A percentile compares a stretch with the other conserved stretches of the same genome.
Conservation (phyloP, 2,113 vertebrate species). For the Heterotilapia buettikoferi region DNA sequence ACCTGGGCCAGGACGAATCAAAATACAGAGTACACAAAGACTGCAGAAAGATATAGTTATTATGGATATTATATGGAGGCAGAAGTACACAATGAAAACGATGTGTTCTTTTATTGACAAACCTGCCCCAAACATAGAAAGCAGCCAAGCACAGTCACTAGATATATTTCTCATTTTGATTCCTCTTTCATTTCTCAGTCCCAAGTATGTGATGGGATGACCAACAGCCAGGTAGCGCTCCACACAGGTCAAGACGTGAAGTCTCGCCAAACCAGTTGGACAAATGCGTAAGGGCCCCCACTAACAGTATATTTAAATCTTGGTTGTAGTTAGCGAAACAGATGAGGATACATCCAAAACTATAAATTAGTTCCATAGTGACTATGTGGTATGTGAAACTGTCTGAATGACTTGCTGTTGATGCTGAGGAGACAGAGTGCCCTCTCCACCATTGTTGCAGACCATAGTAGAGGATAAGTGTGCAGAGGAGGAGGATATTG, state of each 20-base stretch:
- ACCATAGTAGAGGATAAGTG: background rate
- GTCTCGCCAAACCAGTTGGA: background rate
- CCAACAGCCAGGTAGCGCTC: background rate
- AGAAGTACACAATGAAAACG: background rate
- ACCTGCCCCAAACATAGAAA: background rate
- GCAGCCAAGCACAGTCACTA: background rate
- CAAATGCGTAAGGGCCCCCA: background rate
- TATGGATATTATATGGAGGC: background rate
- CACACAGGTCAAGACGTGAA: background rate
- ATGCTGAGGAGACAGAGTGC: background rate
- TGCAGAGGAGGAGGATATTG: background rate
- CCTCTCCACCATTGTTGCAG: background rate
- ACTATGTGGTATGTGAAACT: background rate
- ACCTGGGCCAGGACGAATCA: background rate
- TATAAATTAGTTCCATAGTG: background rate
- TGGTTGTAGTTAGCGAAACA: rapidly evolving
- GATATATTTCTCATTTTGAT: background rate
- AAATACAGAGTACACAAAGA: background rate
- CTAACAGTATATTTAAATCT: rapidly evolving
- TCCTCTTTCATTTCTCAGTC: background rate
- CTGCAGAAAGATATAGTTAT: background rate
- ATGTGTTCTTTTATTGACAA: background rate
- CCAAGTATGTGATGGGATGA: background rate
- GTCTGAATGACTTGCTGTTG: background rate
- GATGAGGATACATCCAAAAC: background rate